These are phyloP conservation scores for Drosophila stalkeri DNA, from an alignment of 2,888 invertebrate genomes.

Conservation along the genomic window DNA sequence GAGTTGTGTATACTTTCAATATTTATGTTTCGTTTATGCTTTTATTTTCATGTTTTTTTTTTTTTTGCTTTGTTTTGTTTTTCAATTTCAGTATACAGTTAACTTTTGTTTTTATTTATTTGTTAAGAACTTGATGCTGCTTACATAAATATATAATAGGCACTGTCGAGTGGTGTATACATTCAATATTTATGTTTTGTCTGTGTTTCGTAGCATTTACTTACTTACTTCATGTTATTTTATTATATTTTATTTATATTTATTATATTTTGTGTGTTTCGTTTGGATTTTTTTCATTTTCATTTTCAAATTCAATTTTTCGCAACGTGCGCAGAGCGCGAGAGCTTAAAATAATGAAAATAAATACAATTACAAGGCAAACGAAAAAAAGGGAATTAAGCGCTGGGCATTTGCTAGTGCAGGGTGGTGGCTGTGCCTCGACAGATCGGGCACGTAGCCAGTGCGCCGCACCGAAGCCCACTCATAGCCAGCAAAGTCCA, in stretches of 20 bases:
- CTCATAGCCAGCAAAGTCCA: background rate
- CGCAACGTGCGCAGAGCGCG: conserved; percentile 31
- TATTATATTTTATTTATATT: background rate
- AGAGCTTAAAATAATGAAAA: conserved; percentile 49
- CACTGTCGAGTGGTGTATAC: background rate
- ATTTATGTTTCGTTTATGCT: background rate
- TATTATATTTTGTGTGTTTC: background rate
- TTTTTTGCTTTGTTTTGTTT: too few relatives aligned
- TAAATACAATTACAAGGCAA: conserved; percentile 49
- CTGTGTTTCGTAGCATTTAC: background rate
- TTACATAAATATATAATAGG: background rate
- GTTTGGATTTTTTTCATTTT: conserved; percentile 23
- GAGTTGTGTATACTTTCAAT: background rate
- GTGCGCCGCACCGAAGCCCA: conserved; percentile 2
- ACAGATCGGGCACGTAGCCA: conserved; percentile 19
- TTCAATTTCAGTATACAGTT: too few relatives aligned
- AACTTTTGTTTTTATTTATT: too few relatives aligned
- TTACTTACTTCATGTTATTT: background rate
- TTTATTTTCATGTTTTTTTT: background rate
- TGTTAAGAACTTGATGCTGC: too few relatives aligned
- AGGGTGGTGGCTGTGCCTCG: conserved; percentile 2
- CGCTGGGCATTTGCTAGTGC: conserved; percentile 11
- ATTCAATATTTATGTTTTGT: conserved; percentile 1
- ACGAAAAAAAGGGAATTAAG: conserved; percentile 46
- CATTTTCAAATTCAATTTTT: conserved; percentile 57